A percentile compares a stretch with the other conserved stretches of the same genome.
phyloP scores from a whole-genome alignment of 2,888 invertebrate genomes.

The Ophion ventricosus region DNA sequence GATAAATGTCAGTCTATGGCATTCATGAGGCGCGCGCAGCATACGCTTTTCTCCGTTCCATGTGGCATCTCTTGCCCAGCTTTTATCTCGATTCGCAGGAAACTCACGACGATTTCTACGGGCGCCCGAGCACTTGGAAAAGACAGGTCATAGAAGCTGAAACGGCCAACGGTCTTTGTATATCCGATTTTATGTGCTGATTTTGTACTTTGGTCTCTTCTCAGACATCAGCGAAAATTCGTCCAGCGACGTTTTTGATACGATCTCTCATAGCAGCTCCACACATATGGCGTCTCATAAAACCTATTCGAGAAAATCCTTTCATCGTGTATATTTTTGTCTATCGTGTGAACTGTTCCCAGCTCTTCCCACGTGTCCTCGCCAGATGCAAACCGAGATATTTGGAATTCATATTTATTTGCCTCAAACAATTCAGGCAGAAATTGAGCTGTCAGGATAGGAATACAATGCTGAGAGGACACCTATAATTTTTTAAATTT shows the following conservation, averaged over 20 bases:
- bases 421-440: not conserved
- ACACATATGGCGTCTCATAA: conserved; percentile 14
- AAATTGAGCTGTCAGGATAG: too few species aligned
- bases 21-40: conserved; percentile 51
- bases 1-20: conserved; percentile 73
- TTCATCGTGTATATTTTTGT: conserved; percentile 12
- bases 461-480: too few species aligned
- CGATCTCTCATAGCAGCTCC: conserved; percentile 36
- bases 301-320: conserved; percentile 42
- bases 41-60: conserved; percentile 46
- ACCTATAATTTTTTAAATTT: too few species aligned
- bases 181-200: conserved; percentile 22
- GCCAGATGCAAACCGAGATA: conserved; percentile 1
- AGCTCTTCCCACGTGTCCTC: conserved; percentile 38
- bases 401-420: conserved; percentile 23
- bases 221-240: conserved; percentile 45
- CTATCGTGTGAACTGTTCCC: conserved; percentile 28
- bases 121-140: not conserved
- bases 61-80: not conserved
- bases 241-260: conserved; percentile 53
- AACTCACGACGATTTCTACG: not conserved
- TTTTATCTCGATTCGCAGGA: conserved; percentile 25
- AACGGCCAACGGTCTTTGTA: conserved; percentile 19
- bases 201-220: conserved; percentile 25
- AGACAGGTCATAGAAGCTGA: conserved; percentile 8